Evolutionary conservation across 2,797 vertebrate species (phyloP).

Genomic region (Hydrocynus forskahlii): DNA sequence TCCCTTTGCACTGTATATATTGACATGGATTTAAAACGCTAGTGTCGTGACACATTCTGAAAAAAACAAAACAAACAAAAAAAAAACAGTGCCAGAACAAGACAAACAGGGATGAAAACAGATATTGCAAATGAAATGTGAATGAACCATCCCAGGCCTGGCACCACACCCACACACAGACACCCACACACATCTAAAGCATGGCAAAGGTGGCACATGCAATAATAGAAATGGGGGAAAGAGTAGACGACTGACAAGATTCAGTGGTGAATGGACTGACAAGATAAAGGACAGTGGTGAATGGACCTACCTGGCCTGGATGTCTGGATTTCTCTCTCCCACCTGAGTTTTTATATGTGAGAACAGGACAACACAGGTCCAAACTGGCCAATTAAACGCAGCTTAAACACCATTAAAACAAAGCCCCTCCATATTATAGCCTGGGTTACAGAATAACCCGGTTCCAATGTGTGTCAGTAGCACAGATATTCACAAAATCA

Average conservation of each 20-base stretch:
- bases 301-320: not conserved
- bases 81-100: conserved; percentile 3
- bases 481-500: no score
- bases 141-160: not conserved
- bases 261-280: no score
- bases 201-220: not conserved
- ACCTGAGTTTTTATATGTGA: not conserved
- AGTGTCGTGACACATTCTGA: not conserved
- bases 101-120: not conserved
- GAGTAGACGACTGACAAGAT: conserved; percentile 14
- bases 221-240: conserved; percentile 46
- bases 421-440: not conserved
- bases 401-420: not conserved
- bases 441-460: not conserved
- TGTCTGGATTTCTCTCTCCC: not conserved
- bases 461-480: no score
- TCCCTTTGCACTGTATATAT: not conserved
- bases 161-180: not conserved
- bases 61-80: not conserved
- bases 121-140: not conserved
- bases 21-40: not conserved
- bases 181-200: conserved; percentile 1
- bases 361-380: not conserved
- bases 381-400: not conserved
- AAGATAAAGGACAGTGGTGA: not conserved